Evolutionary conservation across 2,888 invertebrate species (phyloP), one percentile per base, ranked within the genome.

Genomic region (Polyploca ridens): DNA sequence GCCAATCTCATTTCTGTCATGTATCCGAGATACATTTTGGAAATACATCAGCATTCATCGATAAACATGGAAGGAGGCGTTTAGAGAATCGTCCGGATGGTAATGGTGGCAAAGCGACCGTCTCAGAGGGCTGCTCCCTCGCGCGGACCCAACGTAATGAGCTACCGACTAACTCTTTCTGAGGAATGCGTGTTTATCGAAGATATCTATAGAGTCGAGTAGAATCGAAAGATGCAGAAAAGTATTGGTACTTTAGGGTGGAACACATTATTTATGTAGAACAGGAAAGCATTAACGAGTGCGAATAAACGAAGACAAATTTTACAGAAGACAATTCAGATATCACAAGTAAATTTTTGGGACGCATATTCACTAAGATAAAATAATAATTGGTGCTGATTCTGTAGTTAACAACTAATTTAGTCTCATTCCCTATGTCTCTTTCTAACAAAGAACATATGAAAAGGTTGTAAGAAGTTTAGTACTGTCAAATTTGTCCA

Each of bases 151-250:
- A 69, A 62, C 66, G 64, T 82, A 79, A 82, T 83, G 81, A 82
- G 76, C 77, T 71, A 69, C 78, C 72, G 67, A 69, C 76, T 75
- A 82, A 81, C 80, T 78, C 82, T 82, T 79, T 77, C 69, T 63
- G 19, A 66, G 62, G 64, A 67, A 71, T 71, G 68, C 44, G 44
- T 64, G 49, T 35, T 33, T 16, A 60, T 60, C 27, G 33, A 7
- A 58, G 49, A 73, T 35, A 14, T 19, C 27, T 69, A 75, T 69
- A 74, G 83, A 81, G 83, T 19, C 69, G 83, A 27, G 33, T 16
- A 38, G 58, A 49, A 62, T 27, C 38, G 35, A 46, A 59, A 49
- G 14, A 33, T n/a, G 38, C 35, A 1, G 27, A 27, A 1, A 27
- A 27, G 27, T 27, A 27, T 27, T 27, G 27, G 2, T 2, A 27